phyloP scores from a whole-genome alignment of 2,113 vertebrate species.

The Ramphastos sulfuratus region DNA sequence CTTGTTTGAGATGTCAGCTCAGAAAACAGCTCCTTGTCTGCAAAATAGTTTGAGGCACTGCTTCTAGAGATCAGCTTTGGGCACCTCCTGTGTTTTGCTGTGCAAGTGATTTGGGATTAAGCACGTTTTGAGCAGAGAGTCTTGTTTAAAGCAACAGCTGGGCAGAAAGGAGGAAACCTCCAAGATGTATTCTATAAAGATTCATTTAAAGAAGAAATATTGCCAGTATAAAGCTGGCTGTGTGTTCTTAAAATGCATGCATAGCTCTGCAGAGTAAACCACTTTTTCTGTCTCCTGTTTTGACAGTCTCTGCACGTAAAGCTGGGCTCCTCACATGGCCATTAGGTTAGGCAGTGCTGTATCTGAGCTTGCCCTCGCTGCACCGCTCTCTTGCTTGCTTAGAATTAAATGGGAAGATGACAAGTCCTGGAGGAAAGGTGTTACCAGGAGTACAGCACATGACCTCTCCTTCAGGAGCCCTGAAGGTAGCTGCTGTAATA shows the following conservation, averaged over 20 bases:
- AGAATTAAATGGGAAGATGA: background rate
- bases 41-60: background rate
- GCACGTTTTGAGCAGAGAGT: background rate
- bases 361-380: background rate
- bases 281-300: background rate
- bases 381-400: background rate
- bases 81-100: background rate
- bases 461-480: background rate
- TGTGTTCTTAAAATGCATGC: background rate
- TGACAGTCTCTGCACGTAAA: background rate
- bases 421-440: background rate
- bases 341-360: background rate
- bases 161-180: background rate
- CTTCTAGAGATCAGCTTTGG: background rate
- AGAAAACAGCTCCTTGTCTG: background rate
- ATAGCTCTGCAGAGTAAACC: background rate
- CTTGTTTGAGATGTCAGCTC: background rate
- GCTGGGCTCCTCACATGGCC: background rate
- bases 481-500: background rate
- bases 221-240: accelerated
- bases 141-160: background rate
- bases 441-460: background rate
- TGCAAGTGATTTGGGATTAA: background rate
- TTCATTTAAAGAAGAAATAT: background rate
- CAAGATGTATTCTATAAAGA: background rate